Evolutionary conservation across 2,797 vertebrate species (phyloP).

Genomic region (Rhodeus uyekii): DNA sequence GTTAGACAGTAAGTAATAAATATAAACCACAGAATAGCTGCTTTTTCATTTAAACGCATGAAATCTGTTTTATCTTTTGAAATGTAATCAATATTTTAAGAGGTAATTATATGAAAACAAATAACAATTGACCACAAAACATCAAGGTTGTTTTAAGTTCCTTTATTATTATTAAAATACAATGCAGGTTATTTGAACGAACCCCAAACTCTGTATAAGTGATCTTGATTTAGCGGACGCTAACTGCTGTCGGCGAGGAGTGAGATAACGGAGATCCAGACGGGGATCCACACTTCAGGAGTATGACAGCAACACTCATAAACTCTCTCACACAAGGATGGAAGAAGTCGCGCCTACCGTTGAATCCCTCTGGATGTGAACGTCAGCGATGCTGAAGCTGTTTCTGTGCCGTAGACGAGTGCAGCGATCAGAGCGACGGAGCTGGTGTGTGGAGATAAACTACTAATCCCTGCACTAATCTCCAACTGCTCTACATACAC

Average conservation of each 20-base stretch:
- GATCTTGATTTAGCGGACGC: not conserved
- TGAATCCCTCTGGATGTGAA: not conserved
- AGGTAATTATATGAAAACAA: not conserved
- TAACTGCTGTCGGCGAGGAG: not conserved
- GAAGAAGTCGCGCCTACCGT: too few relatives aligned
- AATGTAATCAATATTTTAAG: not conserved
- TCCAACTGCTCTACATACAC: slow-evolving; percentile 39
- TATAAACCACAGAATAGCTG: not conserved
- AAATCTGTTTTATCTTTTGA: not conserved
- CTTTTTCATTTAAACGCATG: not conserved
- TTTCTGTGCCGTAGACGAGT: not conserved
- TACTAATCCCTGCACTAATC: slow-evolving; percentile 54
- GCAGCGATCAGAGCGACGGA: slow-evolving; percentile 8
- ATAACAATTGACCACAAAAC: not conserved
- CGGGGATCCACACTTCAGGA: not conserved
- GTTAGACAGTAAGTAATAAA: not conserved
- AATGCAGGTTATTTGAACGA: not conserved
- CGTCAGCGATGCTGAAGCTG: slow-evolving; percentile 67
- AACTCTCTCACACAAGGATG: slow-evolving; percentile 78
- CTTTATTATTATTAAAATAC: too few relatives aligned
- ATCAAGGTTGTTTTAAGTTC: not conserved
- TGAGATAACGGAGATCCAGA: not conserved
- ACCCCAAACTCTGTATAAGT: not conserved
- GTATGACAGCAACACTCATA: slow-evolving; percentile 72
- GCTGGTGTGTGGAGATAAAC: slow-evolving; percentile 26